Evolutionary conservation across 2,888 invertebrate species (phyloP), one percentile per base, ranked within the genome.

Genomic region (Pardosa pseudoannulata): DNA sequence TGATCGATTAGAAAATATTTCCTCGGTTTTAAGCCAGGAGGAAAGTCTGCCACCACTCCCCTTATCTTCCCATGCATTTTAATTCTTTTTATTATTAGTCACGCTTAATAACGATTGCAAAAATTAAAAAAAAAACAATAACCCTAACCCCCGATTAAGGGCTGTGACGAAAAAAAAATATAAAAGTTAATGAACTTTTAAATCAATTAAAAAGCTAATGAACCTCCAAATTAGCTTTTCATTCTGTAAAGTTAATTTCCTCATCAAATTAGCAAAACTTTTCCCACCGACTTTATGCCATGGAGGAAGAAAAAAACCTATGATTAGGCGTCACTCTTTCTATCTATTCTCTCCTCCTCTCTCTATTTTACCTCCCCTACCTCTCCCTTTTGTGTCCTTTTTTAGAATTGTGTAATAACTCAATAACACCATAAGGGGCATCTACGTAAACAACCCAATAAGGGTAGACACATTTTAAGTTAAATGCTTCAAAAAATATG

Each of bases 181-280:
- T n/a, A n/a, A n/a, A 56, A 56, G 56, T 56, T 56, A 56, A 56
- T 56, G 56, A 56, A 56, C 56, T 56, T 56, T 56, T 56, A 56
- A 56, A 56, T 56, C 56, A 56, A 56, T 56, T 56, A 56, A 23
- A 56, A 56, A 56, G 56, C 56, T 56, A 56, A 56, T 56, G 56
- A 56, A 56, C 23, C 56, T 23, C 16, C 16, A 56, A 56, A 56
- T 56, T 56, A 56, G 56, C 23, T 56, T 56, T 56, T 23, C 56
- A 56, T 56, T 56, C 56, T 23, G 11, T 3, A 56, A 56, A 23
- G n/a, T n/a, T 23, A 23, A 56, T 56, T 56, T 56, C 56, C 56
- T 23, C 56, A 19, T 23, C 56, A 56, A 56, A 56, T 56, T 56
- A 56, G 23, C 56, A 23, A 56, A 56, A 56, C 1, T 56, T 56